Percentiles rank a stretch among this genome's conserved stretches.
Conservation (phyloP, 2,888 invertebrate genomes). For the Melangyna quadrimaculata region DNA sequence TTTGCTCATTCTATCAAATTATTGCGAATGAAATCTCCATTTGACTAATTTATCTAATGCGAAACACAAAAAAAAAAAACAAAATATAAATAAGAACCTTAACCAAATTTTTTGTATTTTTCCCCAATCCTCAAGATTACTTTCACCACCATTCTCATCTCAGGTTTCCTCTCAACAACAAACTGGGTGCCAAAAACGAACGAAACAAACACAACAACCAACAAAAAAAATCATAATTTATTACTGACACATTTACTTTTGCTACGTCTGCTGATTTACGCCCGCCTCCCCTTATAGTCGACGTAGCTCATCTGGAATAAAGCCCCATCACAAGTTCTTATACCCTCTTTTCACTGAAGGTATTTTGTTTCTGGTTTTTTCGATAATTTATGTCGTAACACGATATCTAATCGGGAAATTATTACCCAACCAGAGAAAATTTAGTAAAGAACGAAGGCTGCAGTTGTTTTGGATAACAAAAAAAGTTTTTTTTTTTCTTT, state of each 20-base stretch:
- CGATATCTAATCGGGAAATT: conserved; percentile 56
- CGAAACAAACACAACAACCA: background rate
- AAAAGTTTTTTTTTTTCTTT: background rate
- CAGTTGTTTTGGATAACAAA: conserved; percentile 11
- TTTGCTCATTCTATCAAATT: background rate
- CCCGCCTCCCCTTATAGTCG: background rate
- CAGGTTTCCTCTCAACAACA: conserved; percentile 8
- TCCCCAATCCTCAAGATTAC: conserved; percentile 1
- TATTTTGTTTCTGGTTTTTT: background rate
- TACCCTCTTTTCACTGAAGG: background rate
- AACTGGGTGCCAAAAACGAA: background rate
- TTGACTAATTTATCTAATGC: conserved; percentile 26
- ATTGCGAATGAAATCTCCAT: conserved; percentile 19
- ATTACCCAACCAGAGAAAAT: conserved; percentile 42
- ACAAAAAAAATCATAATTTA: conserved; percentile 32
- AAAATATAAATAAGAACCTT: background rate
- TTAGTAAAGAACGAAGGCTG: conserved; percentile 24
- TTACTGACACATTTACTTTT: conserved; percentile 49
- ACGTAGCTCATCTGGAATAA: conserved; percentile 30
- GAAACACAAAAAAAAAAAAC: background rate
- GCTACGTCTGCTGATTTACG: conserved; percentile 43
- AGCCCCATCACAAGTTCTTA: conserved; percentile 28
- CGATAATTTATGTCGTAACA: conserved; percentile 55
- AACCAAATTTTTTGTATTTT: conserved; percentile 15
- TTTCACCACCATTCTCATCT: conserved; percentile 19